A percentile compares a stretch with the other conserved stretches of the same genome.
These are phyloP conservation scores for Tragelaphus strepsiceros DNA, from an alignment of 2,113 vertebrate genomes.

Conservation along the genomic window DNA sequence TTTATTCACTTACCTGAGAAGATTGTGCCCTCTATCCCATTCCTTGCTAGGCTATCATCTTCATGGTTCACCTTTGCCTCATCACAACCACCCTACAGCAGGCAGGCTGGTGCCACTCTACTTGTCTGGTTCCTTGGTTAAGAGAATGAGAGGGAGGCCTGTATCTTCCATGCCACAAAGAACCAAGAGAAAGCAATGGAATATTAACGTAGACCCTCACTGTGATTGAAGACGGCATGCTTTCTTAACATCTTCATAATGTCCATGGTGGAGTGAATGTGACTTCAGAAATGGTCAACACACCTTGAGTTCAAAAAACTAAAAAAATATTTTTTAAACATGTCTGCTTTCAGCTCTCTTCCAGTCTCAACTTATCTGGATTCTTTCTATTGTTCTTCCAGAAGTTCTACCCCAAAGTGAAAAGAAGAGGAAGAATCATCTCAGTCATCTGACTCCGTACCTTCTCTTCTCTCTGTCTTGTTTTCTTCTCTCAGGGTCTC, in stretches of 20 bases:
- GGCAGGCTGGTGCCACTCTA: no score
- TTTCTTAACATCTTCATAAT: background rate
- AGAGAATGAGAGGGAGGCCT: background rate
- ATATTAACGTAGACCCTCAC: background rate
- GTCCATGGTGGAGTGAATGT: fast-evolving
- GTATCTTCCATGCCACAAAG: background rate
- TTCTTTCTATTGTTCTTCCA: background rate
- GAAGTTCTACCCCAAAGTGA: background rate
- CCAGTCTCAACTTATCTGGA: background rate
- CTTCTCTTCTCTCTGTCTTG: background rate
- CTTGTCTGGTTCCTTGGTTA: background rate
- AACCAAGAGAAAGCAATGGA: background rate
- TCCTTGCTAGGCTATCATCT: background rate
- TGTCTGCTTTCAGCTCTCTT: background rate
- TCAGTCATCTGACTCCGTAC: background rate
- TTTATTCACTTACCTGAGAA: background rate
- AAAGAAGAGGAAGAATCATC: background rate
- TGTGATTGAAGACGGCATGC: background rate
- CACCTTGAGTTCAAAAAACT: background rate
- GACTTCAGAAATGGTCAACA: background rate
- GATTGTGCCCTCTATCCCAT: background rate
- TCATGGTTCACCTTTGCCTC: background rate
- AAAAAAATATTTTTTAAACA: background rate
- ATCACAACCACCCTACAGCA: background rate
- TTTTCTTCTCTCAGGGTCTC: background rate